These are phyloP conservation scores for Gallinago undulata DNA, from an alignment of 2,113 vertebrate genomes.

Conservation along the genomic window DNA sequence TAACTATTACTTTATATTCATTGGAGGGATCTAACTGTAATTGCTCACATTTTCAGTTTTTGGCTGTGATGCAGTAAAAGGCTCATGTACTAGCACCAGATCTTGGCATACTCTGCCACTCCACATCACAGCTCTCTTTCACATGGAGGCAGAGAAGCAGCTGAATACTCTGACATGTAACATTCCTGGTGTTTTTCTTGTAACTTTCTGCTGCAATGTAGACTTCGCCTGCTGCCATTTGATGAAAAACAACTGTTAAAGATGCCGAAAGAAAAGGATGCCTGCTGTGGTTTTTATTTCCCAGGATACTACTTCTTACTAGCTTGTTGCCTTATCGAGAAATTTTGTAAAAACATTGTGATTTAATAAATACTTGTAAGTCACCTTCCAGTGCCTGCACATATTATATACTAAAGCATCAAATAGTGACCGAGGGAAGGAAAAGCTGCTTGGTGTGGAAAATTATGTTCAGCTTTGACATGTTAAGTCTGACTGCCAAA, in stretches of 20 bases:
- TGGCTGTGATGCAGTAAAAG: not conserved
- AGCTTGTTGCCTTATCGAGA: not conserved
- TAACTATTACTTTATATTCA: not conserved
- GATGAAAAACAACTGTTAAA: not conserved
- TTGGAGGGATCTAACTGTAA: not conserved
- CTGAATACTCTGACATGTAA: not conserved
- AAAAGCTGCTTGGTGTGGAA: not conserved
- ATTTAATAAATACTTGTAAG: not conserved
- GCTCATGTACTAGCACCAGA: not conserved
- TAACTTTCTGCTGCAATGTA: not conserved
- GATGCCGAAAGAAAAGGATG: not conserved
- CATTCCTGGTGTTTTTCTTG: not conserved
- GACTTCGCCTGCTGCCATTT: not conserved
- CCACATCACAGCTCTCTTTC: accelerated
- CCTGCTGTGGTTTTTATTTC: not conserved
- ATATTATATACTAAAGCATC: not conserved
- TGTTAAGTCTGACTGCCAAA: not conserved
- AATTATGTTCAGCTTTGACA: not conserved
- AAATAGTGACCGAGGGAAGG: not conserved
- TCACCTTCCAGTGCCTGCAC: not conserved
- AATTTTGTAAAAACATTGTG: not conserved
- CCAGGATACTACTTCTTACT: not conserved
- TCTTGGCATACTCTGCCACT: not conserved
- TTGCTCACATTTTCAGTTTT: not conserved
- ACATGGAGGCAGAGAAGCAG: not conserved